Evolutionary conservation across 2,888 invertebrate species (phyloP).

Genomic region (Abrostola triplasia): DNA sequence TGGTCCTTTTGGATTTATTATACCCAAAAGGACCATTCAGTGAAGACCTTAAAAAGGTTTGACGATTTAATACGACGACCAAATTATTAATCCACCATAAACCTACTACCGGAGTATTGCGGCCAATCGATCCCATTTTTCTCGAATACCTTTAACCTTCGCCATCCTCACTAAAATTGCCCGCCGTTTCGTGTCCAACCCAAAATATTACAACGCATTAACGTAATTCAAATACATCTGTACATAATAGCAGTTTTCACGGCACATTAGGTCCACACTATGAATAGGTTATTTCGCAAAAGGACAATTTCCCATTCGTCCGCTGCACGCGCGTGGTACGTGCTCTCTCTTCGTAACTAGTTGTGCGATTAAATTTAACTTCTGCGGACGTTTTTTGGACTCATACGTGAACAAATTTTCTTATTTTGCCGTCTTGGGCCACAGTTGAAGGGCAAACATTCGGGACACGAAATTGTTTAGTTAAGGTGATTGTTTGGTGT

Average conservation of each 20-base stretch:
- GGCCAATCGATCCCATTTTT: conserved; percentile 29
- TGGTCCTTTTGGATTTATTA: neutral
- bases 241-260: conserved; percentile 42
- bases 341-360: conserved; percentile 55
- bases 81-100: conserved; percentile 25
- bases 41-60: neutral
- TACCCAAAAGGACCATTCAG: neutral
- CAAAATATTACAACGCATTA: conserved; percentile 29
- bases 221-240: conserved; percentile 43
- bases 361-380: conserved; percentile 61
- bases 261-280: conserved; percentile 48
- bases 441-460: conserved; percentile 31
- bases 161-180: conserved; percentile 10
- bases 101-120: conserved; percentile 18
- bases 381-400: conserved; percentile 54
- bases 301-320: conserved; percentile 53
- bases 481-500: conserved; percentile 42
- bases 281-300: conserved; percentile 54
- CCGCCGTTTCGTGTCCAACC: conserved; percentile 14
- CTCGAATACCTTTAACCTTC: conserved; percentile 27
- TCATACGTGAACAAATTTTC: conserved; percentile 57
- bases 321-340: conserved; percentile 53
- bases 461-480: conserved; percentile 50
- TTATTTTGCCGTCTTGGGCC: conserved; percentile 49
- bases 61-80: conserved; percentile 7